phyloP scores from a whole-genome alignment of 2,888 invertebrate genomes.

The Junonia oenone region DNA sequence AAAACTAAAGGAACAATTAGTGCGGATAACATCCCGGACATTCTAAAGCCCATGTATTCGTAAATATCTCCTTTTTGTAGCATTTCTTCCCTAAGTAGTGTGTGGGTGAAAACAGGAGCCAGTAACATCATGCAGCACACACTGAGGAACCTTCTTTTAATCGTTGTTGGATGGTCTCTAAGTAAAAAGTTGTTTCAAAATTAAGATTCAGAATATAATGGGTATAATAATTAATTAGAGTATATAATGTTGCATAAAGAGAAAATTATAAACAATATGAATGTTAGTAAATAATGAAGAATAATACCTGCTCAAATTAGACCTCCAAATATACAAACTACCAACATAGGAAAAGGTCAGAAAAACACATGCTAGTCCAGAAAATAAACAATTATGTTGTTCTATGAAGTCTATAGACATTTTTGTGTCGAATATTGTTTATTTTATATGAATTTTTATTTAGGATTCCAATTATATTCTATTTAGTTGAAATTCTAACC shows the following conservation, averaged over 20 bases:
- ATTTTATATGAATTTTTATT: neutral
- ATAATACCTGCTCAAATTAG: slow-evolving; percentile 83
- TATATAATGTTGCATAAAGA: no score
- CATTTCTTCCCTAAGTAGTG: slow-evolving; percentile 82
- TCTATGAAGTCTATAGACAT: slow-evolving; percentile 39
- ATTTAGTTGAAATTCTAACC: neutral
- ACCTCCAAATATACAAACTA: slow-evolving; percentile 93
- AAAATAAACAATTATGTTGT: slow-evolving; percentile 71
- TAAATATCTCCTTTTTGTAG: slow-evolving; percentile 82
- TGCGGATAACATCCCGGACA: slow-evolving; percentile 86
- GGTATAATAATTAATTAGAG: neutral
- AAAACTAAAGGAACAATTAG: slow-evolving; percentile 86
- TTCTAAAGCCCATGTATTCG: slow-evolving; percentile 87
- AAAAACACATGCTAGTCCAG: slow-evolving; percentile 86
- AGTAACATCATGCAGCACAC: slow-evolving; percentile 89
- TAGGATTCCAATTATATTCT: neutral
- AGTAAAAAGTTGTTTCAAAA: neutral
- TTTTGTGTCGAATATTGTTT: slow-evolving; percentile 18
- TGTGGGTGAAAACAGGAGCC: slow-evolving; percentile 87
- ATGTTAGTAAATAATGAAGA: no score
- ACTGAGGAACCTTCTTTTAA: slow-evolving; percentile 92
- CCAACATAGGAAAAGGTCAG: slow-evolving; percentile 90
- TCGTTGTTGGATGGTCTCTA: slow-evolving; percentile 93
- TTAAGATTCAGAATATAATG: neutral
- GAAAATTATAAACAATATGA: no score